Conservation (phyloP, 2,888 invertebrate genomes). For the Parnassius orleans region DNA sequence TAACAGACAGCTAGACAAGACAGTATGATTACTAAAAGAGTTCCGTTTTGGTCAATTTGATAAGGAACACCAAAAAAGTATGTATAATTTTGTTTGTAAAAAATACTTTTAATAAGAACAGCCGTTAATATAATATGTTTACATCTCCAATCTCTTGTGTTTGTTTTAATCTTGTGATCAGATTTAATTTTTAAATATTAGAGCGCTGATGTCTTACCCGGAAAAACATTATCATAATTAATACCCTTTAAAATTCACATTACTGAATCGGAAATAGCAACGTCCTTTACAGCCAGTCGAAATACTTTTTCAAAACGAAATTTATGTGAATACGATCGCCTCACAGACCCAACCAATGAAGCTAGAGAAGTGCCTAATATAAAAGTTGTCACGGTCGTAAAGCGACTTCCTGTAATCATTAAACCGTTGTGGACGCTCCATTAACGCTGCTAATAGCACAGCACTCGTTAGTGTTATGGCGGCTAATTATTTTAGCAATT, state of each 20-base stretch:
- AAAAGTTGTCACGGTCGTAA: slow-evolving; percentile 48
- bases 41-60: too few species aligned
- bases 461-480: slow-evolving; percentile 50
- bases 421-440: slow-evolving; percentile 49
- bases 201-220: too few species aligned
- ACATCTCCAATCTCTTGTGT: too few species aligned
- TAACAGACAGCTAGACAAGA: too few species aligned
- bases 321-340: slow-evolving; percentile 3
- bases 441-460: slow-evolving; percentile 54
- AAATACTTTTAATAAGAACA: too few species aligned
- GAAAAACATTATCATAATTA: too few species aligned
- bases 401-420: slow-evolving; percentile 59
- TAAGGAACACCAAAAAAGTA: too few species aligned
- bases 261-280: slow-evolving; percentile 1
- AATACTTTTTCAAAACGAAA: slow-evolving; percentile 1
- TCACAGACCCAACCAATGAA: slow-evolving; percentile 19
- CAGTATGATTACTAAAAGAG: too few species aligned
- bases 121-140: too few species aligned
- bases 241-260: neutral
- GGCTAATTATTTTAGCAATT: slow-evolving; percentile 57
- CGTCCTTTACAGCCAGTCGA: neutral
- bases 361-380: slow-evolving; percentile 34
- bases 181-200: too few species aligned
- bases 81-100: too few species aligned
- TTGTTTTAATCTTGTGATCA: too few species aligned